These are phyloP conservation scores for Trypoxylus dichotomus DNA, from an alignment of 1,140 invertebrate genomes.

Conservation along the genomic window DNA sequence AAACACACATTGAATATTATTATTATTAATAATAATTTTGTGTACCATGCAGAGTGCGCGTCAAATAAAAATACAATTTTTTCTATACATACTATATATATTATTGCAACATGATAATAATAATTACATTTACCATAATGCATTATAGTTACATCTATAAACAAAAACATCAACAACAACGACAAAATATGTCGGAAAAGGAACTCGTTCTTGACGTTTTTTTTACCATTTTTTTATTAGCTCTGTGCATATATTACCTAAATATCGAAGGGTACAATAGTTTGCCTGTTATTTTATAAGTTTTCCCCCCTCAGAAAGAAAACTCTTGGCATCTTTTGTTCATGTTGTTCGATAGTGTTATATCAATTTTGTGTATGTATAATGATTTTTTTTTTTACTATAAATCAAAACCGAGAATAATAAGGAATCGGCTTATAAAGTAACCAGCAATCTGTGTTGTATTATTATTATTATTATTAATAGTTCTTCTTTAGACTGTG, in stretches of 20 bases:
- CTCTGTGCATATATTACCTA: no score
- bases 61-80: background rate
- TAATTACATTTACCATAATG: background rate
- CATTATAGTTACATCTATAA: background rate
- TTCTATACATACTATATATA: background rate
- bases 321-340: background rate
- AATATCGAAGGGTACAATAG: no score
- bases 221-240: background rate
- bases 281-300: background rate
- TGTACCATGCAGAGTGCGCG: background rate
- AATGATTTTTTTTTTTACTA: background rate
- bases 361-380: no score
- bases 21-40: background rate
- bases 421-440: background rate
- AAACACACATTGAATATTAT: background rate
- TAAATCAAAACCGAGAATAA: background rate
- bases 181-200: background rate
- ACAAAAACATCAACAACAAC: background rate
- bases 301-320: background rate
- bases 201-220: background rate
- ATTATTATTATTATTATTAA: background rate
- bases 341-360: background rate
- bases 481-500: constrained; percentile 43
- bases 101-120: background rate
- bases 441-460: constrained; percentile 1